phyloP scores from a whole-genome alignment of 37 sponge, comb jelly and placozoan genomes.

The Ephydatia muelleri region DNA sequence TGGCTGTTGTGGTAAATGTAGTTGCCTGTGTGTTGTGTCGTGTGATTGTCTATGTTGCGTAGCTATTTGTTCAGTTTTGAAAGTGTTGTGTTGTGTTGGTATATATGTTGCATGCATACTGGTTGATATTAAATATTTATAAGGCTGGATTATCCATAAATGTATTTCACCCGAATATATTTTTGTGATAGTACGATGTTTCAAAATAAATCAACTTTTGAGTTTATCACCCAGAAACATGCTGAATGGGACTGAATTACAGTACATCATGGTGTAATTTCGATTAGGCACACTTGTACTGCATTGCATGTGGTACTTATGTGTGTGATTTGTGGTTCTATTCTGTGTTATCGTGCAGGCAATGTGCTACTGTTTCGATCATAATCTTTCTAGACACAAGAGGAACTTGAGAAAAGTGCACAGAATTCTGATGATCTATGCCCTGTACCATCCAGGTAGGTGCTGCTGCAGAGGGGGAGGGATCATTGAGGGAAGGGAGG shows the following conservation, averaged over 20 bases:
- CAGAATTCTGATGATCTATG: slow-evolving; percentile 64
- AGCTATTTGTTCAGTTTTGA: not conserved
- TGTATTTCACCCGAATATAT: no score
- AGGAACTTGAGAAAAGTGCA: slow-evolving; percentile 75
- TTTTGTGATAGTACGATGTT: no score
- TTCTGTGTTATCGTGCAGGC: not conserved
- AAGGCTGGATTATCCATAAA: no score
- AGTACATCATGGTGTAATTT: not conserved
- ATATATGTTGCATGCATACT: no score
- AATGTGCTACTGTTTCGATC: not conserved
- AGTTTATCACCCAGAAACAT: no score
- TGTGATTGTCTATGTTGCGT: not conserved
- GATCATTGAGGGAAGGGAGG: no score
- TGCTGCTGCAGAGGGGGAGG: no score
- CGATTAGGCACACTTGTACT: not conserved
- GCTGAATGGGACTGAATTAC: not conserved
- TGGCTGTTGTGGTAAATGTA: not conserved
- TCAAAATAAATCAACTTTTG: no score
- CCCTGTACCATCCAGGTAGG: slow-evolving; percentile 85
- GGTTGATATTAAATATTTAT: no score
- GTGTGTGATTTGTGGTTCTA: not conserved
- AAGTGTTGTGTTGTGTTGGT: not conserved
- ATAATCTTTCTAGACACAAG: slow-evolving; percentile 33
- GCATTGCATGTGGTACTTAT: not conserved
- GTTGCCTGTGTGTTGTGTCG: not conserved